These are phyloP conservation scores for Pteronotus mesoamericanus DNA, from an alignment of 2,797 vertebrate species.

Conservation along the genomic window DNA sequence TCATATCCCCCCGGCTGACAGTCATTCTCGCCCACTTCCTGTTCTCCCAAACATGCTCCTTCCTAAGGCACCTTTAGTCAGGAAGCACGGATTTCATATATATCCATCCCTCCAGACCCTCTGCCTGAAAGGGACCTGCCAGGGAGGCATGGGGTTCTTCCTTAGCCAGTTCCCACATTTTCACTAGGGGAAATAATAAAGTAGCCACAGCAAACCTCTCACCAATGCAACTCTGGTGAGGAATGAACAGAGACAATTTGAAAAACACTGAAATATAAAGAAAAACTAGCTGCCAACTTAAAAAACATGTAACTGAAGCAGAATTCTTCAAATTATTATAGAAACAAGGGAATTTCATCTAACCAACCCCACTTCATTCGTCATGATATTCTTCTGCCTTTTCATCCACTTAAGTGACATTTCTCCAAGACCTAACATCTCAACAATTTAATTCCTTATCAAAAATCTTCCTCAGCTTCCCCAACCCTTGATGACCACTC, in stretches of 20 bases:
- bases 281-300: not conserved
- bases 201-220: not conserved
- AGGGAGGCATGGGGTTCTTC: not conserved
- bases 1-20: rapidly evolving
- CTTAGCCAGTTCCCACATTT: not conserved
- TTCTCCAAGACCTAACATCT: not conserved
- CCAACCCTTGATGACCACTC: not conserved
- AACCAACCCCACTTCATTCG: not conserved
- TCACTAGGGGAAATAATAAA: not conserved
- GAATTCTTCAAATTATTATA: not conserved
- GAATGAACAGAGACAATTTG: not conserved
- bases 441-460: not conserved
- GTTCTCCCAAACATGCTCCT: not conserved
- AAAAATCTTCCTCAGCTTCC: not conserved
- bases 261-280: constrained; percentile 8
- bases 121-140: not conserved
- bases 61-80: not conserved
- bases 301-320: not conserved
- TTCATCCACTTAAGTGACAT: not conserved
- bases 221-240: not conserved
- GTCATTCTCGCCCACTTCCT: not conserved
- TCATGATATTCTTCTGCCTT: not conserved
- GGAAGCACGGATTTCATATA: not conserved
- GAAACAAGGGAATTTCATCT: not conserved
- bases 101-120: not conserved